phyloP scores from a whole-genome alignment of 2,888 invertebrate genomes.

The Drosophila kokeensis region DNA sequence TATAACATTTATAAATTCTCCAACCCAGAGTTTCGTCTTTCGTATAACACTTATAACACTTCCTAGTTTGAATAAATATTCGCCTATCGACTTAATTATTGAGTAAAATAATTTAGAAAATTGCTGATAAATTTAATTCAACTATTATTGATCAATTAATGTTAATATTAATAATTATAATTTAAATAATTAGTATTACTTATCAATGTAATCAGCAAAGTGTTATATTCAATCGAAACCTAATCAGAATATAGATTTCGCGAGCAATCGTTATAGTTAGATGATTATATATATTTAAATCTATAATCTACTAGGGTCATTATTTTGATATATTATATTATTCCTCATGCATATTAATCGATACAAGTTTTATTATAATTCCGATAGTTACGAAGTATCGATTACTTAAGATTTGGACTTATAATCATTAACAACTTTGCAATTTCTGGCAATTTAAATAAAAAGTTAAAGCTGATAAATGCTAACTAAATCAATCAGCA shows the following conservation, averaged over 20 bases:
- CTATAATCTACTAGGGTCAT: neutral
- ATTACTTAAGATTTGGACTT: no score
- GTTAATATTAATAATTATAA: neutral
- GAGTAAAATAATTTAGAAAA: neutral
- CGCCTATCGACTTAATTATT: neutral
- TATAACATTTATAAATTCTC: no score
- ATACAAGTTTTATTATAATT: neutral
- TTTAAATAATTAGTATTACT: neutral
- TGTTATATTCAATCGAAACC: neutral
- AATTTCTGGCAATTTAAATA: neutral
- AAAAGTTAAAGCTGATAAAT: conserved; percentile 9
- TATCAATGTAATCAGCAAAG: neutral
- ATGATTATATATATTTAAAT: neutral
- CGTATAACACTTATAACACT: neutral
- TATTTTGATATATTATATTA: neutral
- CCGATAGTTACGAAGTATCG: no score
- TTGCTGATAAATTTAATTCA: neutral
- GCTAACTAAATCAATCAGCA: conserved; percentile 3
- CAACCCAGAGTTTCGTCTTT: no score
- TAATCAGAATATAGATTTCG: neutral
- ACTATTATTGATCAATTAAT: no score
- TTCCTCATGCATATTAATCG: neutral
- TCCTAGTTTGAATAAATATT: neutral
- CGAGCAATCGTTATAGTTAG: neutral
- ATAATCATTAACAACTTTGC: neutral